Base-by-base conservation (phyloP, 2,797 vertebrate species). In the Helostoma temminkii region DNA sequence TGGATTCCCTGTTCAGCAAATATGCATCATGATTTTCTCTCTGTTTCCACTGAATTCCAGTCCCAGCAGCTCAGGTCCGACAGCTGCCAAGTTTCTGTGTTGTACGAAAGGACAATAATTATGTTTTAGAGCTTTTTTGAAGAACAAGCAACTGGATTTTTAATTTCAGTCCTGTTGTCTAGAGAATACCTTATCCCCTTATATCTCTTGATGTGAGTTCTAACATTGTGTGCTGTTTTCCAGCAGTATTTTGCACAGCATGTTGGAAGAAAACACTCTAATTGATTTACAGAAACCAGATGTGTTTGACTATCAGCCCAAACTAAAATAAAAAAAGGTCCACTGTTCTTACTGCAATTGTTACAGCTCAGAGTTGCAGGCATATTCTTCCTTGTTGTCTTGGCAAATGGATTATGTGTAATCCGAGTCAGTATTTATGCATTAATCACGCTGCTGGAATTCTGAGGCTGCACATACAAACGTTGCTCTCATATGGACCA, bases 231-330 rank as follows among this genome's bases (percentile, higher is more conserved):
- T 57, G n/a, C 24, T 72, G 54, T 68, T 72, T 67, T 63, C 53
- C 50, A 60, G 65, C 55, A 68, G 39, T 10, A 7, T 66, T 69
- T 67, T 64, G 50, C 56, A 59, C 41, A 71, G 65, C 64, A 74
- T 65, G 45, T n/a, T 57, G 42, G 54, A 15, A 4, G 18, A 48
- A 49, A 52, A 46, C 55, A 9, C 22, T 12, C 10, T 34, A 49
- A 76, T 18, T 50, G 59, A 37, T 60, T 84, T 58, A 86, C 63
- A 74, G 36, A 78, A 88, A 88, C 73, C 86, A 86, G 86, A 88
- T 89, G 86, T 87, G 59, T 58, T 54, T 55, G 59, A 80, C 64
- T 30, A 66, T 66, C 45, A 55, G 59, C 46, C 47, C 36, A 67
- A 69, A 64, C 26, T 37, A 54, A 61, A 69, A 66, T 59, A 54